A percentile compares a stretch with the other conserved stretches of the same genome.
These are phyloP conservation scores for Sitodiplosis mosellana DNA, from an alignment of 1,140 invertebrate genomes.

Conservation along the genomic window DNA sequence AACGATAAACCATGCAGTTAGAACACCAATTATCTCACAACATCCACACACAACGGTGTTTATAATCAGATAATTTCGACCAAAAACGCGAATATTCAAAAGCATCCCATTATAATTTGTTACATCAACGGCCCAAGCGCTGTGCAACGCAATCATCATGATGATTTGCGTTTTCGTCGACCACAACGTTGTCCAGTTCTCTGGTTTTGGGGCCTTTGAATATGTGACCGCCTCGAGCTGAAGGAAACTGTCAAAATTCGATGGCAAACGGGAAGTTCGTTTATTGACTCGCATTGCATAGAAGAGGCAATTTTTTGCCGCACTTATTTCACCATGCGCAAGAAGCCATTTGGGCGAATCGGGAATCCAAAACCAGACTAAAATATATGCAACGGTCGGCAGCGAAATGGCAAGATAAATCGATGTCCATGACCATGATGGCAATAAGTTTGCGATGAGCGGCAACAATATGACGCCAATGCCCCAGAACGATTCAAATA, in stretches of 20 bases:
- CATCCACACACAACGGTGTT: constrained; percentile 23
- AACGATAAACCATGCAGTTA: constrained; percentile 17
- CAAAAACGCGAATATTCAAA: constrained; percentile 25
- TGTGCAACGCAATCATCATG: constrained; percentile 18
- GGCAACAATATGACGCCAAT: constrained; percentile 25
- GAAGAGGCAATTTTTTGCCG: constrained; percentile 19
- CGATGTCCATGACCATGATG: constrained; percentile 17
- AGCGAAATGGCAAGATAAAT: constrained; percentile 27
- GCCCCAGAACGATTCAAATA: constrained; percentile 28
- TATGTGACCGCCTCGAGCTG: constrained; percentile 3
- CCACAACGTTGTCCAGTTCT: constrained; percentile 19
- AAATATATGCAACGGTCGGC: constrained; percentile 22
- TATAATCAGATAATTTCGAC: constrained; percentile 19
- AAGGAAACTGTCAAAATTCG: constrained; percentile 18
- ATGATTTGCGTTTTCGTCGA: constrained; percentile 14
- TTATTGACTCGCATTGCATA: constrained; percentile 23
- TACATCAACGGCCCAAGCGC: constrained; percentile 22
- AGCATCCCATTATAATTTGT: constrained; percentile 27
- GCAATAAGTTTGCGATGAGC: constrained; percentile 20
- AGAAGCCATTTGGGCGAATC: constrained; percentile 27
- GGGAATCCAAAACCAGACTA: constrained; percentile 24
- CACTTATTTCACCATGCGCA: constrained; percentile 13
- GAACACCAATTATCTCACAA: constrained; percentile 21
- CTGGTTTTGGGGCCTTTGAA: constrained; percentile 8
- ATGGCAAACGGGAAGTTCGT: constrained; percentile 13